Evolutionary conservation across 2,888 invertebrate genomes (phyloP).

Genomic region (Lycaena phlaeas): DNA sequence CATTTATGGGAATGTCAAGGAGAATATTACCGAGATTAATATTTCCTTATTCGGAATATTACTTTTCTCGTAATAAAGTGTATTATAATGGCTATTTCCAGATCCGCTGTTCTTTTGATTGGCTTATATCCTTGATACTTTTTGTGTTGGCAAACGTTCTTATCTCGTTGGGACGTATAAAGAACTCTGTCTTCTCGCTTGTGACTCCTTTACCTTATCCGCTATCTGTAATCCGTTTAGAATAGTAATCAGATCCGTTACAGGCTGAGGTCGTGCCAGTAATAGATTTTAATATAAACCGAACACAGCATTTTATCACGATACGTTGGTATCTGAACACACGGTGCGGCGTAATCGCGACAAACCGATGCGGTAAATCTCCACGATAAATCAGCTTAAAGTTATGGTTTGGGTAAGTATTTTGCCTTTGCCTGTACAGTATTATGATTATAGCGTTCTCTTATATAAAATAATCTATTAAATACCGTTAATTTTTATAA

Average conservation of each 20-base stretch:
- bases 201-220: constrained; percentile 4
- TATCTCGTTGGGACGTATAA: too few relatives aligned
- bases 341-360: constrained; percentile 1
- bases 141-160: too few relatives aligned
- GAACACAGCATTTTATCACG: constrained; percentile 1
- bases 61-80: too few relatives aligned
- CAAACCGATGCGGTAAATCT: background rate
- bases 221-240: constrained; percentile 5
- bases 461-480: too few relatives aligned
- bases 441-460: too few relatives aligned
- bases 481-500: too few relatives aligned
- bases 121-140: too few relatives aligned
- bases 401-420: background rate
- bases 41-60: constrained; percentile 5
- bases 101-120: too few relatives aligned
- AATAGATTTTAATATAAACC: constrained; percentile 7
- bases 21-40: background rate
- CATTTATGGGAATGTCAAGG: constrained; percentile 8
- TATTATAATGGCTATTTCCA: too few relatives aligned
- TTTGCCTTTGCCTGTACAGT: too few relatives aligned
- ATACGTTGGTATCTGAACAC: constrained; percentile 1
- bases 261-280: constrained; percentile 7
- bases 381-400: background rate
- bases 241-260: constrained; percentile 10
- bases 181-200: constrained; percentile 2